Base-by-base conservation (phyloP, 2,797 vertebrate genomes). In the Lycodopsis pacificus region DNA sequence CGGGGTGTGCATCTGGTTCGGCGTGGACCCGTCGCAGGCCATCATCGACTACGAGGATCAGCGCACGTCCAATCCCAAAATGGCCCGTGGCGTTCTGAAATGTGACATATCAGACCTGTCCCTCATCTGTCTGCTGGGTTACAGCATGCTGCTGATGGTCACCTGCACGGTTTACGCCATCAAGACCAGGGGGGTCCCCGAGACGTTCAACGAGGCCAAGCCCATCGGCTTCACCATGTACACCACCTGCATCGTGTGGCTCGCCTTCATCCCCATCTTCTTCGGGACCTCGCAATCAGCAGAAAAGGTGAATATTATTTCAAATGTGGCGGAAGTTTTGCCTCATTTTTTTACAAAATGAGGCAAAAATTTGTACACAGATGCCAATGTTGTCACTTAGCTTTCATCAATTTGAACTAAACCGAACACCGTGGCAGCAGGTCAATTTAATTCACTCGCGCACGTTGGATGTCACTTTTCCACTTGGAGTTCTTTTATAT, bases 191-290 rank as follows among this genome's bases (percentile, higher is more conserved):
- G 96, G 98, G 10, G 98, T 99, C 80, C 98, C 97, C 0, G 97
- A 99, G 95, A 99, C 97, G 59, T 99, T 99, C 95, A 99, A 99
- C 0, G 97, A 99, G 94, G 97, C 97, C 93, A 98, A 99, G 92
- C 97, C 97, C 89, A 99, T 99, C 3, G 97, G 97, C 91, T 98
- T 99, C 93, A 98, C 97, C 92, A 99, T 99, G 97, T 99, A 99
- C 92, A 99, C 97, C 77, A 99, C 97, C 81, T 99, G 97, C 92
- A 99, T 99, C 32, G 96, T 99, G 49, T 99, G 97, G 97, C 95
- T 99, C 0, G 97, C 97, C 83, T 99, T 99, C 94, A 99, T 99
- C 83, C 97, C 97, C 59, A 99, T 99, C 92, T 98, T 99, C 95
- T 99, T 99, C 51, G 98, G 98, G 70, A 99, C 98, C 3, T 97